These are phyloP conservation scores for Loripinus fragilis DNA, from an alignment of 2,888 invertebrate genomes.

Conservation along the genomic window DNA sequence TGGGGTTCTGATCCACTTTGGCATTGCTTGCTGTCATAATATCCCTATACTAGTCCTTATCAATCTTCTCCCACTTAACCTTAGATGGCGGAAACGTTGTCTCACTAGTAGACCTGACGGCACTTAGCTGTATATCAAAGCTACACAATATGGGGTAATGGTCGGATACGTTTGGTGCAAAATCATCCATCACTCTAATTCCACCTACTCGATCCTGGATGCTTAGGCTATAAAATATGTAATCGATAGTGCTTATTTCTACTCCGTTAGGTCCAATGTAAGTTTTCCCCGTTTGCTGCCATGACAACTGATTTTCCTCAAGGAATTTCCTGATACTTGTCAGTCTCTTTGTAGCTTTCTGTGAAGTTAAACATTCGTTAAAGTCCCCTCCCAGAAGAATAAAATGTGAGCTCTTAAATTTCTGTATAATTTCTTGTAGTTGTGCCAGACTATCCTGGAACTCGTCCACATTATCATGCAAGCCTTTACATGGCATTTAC, in stretches of 20 bases:
- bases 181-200: not conserved
- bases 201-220: not conserved
- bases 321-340: slow-evolving; percentile 11
- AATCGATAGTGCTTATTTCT: slow-evolving; percentile 25
- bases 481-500: slow-evolving; percentile 24
- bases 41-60: not conserved
- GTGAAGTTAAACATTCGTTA: slow-evolving; percentile 22
- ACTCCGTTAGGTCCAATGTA: slow-evolving; percentile 18
- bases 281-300: slow-evolving; percentile 1
- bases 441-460: slow-evolving; percentile 22
- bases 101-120: not conserved
- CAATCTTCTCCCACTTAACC: not conserved
- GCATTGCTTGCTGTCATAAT: not conserved
- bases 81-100: too few relatives aligned
- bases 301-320: not conserved
- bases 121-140: not conserved
- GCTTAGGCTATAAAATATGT: not conserved
- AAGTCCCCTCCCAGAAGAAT: slow-evolving; percentile 30
- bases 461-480: not conserved
- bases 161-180: slow-evolving; percentile 19
- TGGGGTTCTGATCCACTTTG: not conserved
- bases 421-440: slow-evolving; percentile 18
- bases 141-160: slow-evolving; percentile 11
- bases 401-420: slow-evolving; percentile 14
- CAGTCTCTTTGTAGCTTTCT: not conserved